These are phyloP conservation scores for Macaria notata DNA, from an alignment of 2,888 invertebrate genomes.

Conservation along the genomic window DNA sequence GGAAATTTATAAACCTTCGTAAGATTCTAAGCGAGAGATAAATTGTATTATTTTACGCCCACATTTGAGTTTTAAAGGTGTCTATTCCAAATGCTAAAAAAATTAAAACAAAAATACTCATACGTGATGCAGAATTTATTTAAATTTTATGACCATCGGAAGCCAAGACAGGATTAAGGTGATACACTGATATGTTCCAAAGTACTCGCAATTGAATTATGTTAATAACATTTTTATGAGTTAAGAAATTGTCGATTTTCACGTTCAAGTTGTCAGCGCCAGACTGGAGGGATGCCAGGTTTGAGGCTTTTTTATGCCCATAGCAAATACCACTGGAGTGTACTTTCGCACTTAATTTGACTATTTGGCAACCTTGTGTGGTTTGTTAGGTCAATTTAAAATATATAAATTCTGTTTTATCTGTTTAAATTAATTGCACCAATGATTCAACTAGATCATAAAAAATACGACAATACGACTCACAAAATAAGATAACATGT, in stretches of 20 bases:
- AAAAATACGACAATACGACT: not conserved
- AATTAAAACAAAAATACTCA: too few species aligned
- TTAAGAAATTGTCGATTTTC: conserved; percentile 6
- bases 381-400: conserved; percentile 71
- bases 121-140: too few species aligned
- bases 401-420: conserved; percentile 25
- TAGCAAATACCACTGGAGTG: conserved; percentile 54
- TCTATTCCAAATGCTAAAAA: too few species aligned
- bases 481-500: not conserved
- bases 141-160: too few species aligned
- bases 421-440: not conserved
- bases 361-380: conserved; percentile 64
- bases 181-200: not conserved
- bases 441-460: not conserved
- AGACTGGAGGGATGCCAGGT: conserved; percentile 60
- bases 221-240: conserved; percentile 13
- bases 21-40: too few species aligned
- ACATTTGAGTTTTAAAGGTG: too few species aligned
- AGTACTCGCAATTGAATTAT: conserved; percentile 2
- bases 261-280: conserved; percentile 45
- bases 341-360: conserved; percentile 31
- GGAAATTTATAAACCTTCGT: too few species aligned
- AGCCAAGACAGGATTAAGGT: too few species aligned
- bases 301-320: conserved; percentile 61
- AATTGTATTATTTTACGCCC: too few species aligned